Conservation (phyloP, 2,888 invertebrate species). For the Rosalia funebris region DNA sequence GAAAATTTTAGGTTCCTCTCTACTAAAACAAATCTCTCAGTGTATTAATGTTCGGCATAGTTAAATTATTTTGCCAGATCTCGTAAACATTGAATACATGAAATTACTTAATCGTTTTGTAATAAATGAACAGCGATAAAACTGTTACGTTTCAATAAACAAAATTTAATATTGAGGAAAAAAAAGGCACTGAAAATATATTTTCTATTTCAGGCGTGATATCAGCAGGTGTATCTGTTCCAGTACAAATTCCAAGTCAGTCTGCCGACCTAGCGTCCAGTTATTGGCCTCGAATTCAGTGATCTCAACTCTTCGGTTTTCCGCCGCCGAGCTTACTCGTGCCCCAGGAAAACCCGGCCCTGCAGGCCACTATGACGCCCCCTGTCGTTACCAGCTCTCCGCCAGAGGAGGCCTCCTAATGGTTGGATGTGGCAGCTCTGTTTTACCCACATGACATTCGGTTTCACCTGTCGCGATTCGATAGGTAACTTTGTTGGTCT, state of each 20-base stretch:
- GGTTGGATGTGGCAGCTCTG: slow-evolving; percentile 20
- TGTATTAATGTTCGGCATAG: too few species aligned
- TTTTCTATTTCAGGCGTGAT: slow-evolving; percentile 79
- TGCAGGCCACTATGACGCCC: slow-evolving; percentile 68
- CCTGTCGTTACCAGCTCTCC: slow-evolving; percentile 59
- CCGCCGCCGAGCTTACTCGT: slow-evolving; percentile 79
- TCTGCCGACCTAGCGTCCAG: slow-evolving; percentile 74
- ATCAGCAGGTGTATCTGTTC: slow-evolving; percentile 91
- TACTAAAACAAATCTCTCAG: too few species aligned
- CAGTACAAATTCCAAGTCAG: slow-evolving; percentile 91
- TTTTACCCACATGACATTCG: slow-evolving; percentile 25
- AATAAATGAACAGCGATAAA: too few species aligned
- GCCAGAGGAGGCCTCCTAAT: slow-evolving; percentile 34
- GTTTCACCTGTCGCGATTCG: slow-evolving; percentile 31
- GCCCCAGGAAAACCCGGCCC: slow-evolving; percentile 72
- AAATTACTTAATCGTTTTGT: too few species aligned
- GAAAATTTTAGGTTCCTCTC: too few species aligned
- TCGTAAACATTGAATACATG: too few species aligned
- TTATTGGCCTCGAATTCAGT: slow-evolving; percentile 93
- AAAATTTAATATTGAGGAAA: too few species aligned
- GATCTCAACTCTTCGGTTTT: slow-evolving; percentile 92
- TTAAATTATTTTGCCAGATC: too few species aligned
- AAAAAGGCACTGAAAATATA: too few species aligned
- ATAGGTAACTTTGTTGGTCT: slow-evolving; percentile 25
- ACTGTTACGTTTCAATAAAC: too few species aligned